A percentile compares a stretch with the other conserved stretches of the same genome.
These are phyloP conservation scores for Eptesicus fuscus DNA, from an alignment of 2,113 vertebrate genomes.

Conservation along the genomic window DNA sequence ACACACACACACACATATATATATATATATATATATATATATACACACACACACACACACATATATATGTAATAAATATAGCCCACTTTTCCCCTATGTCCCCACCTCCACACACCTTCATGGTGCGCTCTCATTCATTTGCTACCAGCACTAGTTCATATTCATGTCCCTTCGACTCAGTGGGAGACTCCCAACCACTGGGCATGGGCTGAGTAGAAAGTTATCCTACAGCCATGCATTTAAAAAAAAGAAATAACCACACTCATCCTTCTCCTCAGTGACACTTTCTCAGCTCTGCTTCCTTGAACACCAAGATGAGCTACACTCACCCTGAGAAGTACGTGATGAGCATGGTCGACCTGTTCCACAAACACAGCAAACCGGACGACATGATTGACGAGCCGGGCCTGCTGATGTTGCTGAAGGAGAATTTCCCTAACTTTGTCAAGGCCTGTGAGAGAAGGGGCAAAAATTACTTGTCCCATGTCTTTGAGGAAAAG, in stretches of 20 bases:
- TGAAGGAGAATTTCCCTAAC: neutral
- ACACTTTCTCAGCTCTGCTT: neutral
- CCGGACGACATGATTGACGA: neutral
- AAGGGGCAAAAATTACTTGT: neutral
- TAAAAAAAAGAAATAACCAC: slow-evolving; percentile 59
- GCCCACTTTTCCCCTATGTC: neutral
- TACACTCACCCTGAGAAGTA: neutral
- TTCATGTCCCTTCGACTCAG: neutral
- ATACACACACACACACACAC: too few relatives aligned
- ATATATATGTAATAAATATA: too few relatives aligned
- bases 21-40: too few relatives aligned
- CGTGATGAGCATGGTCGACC: neutral
- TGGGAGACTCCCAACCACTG: neutral
- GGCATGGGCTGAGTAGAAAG: slow-evolving; percentile 65
- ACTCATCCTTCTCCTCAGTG: neutral
- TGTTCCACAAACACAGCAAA: neutral
- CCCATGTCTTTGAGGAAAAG: neutral
- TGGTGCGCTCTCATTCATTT: neutral
- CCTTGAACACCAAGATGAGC: neutral
- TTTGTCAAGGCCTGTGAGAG: neutral
- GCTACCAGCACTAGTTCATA: neutral
- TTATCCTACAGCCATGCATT: slow-evolving; percentile 68
- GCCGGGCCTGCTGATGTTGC: neutral
- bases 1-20: too few relatives aligned
- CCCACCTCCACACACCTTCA: fast-evolving